phyloP scores from a whole-genome alignment of 2,888 invertebrate species.

The Micoletzkya japonica region DNA sequence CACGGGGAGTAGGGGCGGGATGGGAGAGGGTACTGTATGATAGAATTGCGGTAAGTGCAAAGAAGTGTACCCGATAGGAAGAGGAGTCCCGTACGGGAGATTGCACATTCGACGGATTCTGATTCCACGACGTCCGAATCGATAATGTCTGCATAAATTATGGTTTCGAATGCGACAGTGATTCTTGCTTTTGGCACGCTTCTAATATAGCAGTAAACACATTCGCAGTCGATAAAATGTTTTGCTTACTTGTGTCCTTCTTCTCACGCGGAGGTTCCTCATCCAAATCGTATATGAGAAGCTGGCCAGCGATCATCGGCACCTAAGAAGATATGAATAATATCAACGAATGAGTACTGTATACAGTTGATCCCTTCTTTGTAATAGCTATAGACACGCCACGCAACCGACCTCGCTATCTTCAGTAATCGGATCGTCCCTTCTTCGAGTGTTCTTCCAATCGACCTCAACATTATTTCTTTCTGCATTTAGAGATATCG shows the following conservation, averaged over 20 bases:
- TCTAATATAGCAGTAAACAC: no score
- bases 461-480: conserved; percentile 41
- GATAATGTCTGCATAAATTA: neutral
- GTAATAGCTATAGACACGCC: no score
- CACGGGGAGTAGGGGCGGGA: neutral
- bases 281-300: conserved; percentile 62
- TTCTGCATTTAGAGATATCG: neutral
- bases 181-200: neutral
- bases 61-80: conserved; percentile 39
- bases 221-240: neutral
- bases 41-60: conserved; percentile 26
- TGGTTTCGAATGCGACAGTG: neutral
- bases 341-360: no score
- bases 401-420: conserved; percentile 24
- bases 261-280: conserved; percentile 57
- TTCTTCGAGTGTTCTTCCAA: conserved; percentile 49
- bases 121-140: conserved; percentile 13
- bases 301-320: conserved; percentile 61
- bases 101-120: conserved; percentile 38
- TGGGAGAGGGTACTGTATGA: neutral
- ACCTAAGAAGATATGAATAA: conserved; percentile 18
- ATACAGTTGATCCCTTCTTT: no score
- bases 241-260: conserved; percentile 17
- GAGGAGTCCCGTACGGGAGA: conserved; percentile 47
- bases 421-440: conserved; percentile 43